Base-by-base conservation (phyloP, 2,113 vertebrate genomes). In the Otus sunia region DNA sequence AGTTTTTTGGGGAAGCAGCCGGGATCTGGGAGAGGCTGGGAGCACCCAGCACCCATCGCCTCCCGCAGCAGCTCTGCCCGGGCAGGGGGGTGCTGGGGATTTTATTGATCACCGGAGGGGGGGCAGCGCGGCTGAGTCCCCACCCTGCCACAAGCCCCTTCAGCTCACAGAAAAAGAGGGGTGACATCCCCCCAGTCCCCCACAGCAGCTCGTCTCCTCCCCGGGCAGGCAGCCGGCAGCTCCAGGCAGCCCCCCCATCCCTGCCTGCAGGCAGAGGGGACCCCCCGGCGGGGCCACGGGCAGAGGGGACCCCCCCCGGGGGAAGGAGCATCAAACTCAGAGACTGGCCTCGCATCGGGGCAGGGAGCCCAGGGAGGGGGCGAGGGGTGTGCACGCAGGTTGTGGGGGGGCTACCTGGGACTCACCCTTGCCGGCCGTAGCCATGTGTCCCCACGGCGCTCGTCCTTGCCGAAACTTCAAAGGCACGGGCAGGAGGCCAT, bases 351-450 rank as follows among this genome's bases (percentile, higher is more conserved):
- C 2, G 2, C 13, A 16, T 23, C 9, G 6, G 52, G 14, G 25
- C 49, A 36, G 26, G 88, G 26, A 63, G 41, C 20, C 30, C 1
- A 43, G 1, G 50, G 66, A 49, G 15, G 18, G 50, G 41, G 9
- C 11, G 4, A 32, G 34, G 72, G 8, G 26, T 36, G 6, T 26
- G 47, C 10, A 32, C 53, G 84, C 15, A 36, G 30, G 30, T 43
- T 43, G 43, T 7, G 15, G 43, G 43, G 43, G 43, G 43, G 41
- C 43, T 43, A 43, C 30, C 12, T 2, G 34, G 47, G 22, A 83
- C 91, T 83, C 72, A 92, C 85, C 91, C 50, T 92, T 92, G 85
- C 64, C 11, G 9, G 84, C 91, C 4, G 58, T 64, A 58, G 85
- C 91, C 91, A 92, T 92, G 71, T 13, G 78, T 52, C 49, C 85